These are phyloP conservation scores for Trichosurus vulpecula DNA, from an alignment of 2,797 vertebrate genomes.

Conservation along the genomic window DNA sequence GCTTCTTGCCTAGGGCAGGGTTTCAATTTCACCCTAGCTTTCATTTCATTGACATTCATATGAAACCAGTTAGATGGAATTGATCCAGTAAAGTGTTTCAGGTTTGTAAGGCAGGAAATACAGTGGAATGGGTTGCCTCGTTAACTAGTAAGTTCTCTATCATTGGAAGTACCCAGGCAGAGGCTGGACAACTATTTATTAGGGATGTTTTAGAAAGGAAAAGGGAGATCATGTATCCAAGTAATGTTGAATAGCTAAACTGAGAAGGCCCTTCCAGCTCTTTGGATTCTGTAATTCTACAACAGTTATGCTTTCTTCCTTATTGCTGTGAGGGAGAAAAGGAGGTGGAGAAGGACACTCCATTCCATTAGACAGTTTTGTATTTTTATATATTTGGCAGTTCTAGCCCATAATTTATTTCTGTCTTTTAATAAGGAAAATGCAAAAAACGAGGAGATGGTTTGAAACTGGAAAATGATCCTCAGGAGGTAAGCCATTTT, in stretches of 20 bases:
- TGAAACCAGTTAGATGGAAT: background rate
- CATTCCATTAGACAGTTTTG: background rate
- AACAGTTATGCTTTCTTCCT: background rate
- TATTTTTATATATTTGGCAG: too few relatives aligned
- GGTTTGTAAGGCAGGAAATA: background rate
- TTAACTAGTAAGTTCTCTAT: background rate
- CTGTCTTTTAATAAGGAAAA: slow-evolving; percentile 88
- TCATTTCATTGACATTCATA: background rate
- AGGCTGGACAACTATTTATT: background rate
- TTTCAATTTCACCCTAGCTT: slow-evolving; percentile 24
- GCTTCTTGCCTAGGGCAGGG: background rate
- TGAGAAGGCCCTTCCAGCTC: background rate
- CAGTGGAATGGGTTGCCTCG: background rate
- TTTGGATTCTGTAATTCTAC: background rate
- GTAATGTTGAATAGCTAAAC: background rate
- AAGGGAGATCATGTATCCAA: background rate
- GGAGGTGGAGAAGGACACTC: background rate
- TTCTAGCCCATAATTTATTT: background rate
- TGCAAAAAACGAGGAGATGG: slow-evolving; percentile 94
- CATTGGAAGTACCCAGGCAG: background rate
- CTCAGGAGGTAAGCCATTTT: slow-evolving; percentile 92
- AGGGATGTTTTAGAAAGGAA: background rate
- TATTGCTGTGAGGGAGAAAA: background rate
- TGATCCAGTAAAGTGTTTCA: background rate
- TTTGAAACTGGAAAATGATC: slow-evolving; percentile 97